Conservation (phyloP, 2,113 vertebrate species). For the Picathartes gymnocephalus region DNA sequence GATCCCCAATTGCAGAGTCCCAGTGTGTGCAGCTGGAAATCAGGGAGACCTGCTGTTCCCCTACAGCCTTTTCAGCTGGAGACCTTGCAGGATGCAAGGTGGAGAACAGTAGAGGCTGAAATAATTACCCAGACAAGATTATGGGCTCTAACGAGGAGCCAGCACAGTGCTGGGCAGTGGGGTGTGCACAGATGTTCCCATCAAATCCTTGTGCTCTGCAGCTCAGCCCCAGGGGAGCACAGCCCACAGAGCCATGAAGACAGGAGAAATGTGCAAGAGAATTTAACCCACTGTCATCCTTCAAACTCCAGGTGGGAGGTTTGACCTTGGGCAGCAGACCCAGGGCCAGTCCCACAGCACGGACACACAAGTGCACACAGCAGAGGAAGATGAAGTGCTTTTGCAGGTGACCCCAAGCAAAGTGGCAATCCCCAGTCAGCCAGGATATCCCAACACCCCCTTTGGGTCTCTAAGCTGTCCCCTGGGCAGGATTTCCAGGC, state of each 20-base stretch:
- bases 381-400: slow-evolving; percentile 16
- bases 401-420: background rate
- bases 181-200: background rate
- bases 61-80: background rate
- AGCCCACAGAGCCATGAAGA: background rate
- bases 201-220: background rate
- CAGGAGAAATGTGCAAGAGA: background rate
- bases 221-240: background rate
- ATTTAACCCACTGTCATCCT: background rate
- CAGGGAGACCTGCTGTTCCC: background rate
- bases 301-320: background rate
- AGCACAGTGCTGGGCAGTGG: background rate
- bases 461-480: background rate
- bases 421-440: background rate
- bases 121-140: background rate
- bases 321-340: slow-evolving; percentile 6
- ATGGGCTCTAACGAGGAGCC: background rate
- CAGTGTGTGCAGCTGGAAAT: background rate
- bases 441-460: background rate
- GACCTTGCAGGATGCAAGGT: no score
- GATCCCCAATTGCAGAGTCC: background rate
- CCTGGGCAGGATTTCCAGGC: slow-evolving; percentile 41
- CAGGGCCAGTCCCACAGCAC: background rate
- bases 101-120: background rate
- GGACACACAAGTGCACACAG: background rate